phyloP scores from a whole-genome alignment of 2,888 invertebrate species.

The Papilio demoleus region DNA sequence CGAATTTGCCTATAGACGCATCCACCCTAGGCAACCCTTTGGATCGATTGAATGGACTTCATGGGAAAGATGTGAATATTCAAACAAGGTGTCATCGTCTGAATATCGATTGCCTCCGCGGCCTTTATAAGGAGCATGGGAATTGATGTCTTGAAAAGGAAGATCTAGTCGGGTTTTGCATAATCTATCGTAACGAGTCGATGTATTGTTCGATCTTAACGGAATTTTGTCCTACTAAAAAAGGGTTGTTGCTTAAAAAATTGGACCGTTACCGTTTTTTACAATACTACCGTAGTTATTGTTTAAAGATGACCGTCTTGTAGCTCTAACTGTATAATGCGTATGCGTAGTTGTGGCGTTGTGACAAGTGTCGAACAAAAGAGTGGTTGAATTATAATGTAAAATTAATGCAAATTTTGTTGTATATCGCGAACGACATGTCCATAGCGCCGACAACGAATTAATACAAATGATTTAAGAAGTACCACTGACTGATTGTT shows the following conservation, averaged over 20 bases:
- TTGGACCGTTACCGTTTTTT: slow-evolving; percentile 73
- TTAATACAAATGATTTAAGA: slow-evolving; percentile 40
- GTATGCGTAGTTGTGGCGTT: slow-evolving; percentile 46
- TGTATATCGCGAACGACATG: slow-evolving; percentile 46
- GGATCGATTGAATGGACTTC: slow-evolving; percentile 65
- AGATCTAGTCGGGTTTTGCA: slow-evolving; percentile 77
- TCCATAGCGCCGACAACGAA: slow-evolving; percentile 44
- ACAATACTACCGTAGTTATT: slow-evolving; percentile 68
- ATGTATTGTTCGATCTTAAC: slow-evolving; percentile 70
- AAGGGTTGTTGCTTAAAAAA: slow-evolving; percentile 74
- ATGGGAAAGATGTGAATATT: slow-evolving; percentile 82
- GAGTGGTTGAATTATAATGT: slow-evolving; percentile 50
- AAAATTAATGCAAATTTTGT: slow-evolving; percentile 49
- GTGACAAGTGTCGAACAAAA: slow-evolving; percentile 49
- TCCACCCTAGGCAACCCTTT: slow-evolving; percentile 77
- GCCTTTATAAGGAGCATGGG: slow-evolving; percentile 77
- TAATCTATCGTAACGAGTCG: slow-evolving; percentile 73
- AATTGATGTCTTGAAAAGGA: slow-evolving; percentile 80
- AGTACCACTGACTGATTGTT: slow-evolving; percentile 41
- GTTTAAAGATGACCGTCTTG: slow-evolving; percentile 43
- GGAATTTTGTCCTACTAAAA: slow-evolving; percentile 59
- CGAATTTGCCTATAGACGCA: slow-evolving; percentile 82
- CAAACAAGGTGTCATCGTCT: slow-evolving; percentile 84
- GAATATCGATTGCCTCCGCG: slow-evolving; percentile 82
- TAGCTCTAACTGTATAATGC: slow-evolving; percentile 60